Base-by-base conservation (phyloP, 64 coral and sea anemone species). In the Porites lutea region DNA sequence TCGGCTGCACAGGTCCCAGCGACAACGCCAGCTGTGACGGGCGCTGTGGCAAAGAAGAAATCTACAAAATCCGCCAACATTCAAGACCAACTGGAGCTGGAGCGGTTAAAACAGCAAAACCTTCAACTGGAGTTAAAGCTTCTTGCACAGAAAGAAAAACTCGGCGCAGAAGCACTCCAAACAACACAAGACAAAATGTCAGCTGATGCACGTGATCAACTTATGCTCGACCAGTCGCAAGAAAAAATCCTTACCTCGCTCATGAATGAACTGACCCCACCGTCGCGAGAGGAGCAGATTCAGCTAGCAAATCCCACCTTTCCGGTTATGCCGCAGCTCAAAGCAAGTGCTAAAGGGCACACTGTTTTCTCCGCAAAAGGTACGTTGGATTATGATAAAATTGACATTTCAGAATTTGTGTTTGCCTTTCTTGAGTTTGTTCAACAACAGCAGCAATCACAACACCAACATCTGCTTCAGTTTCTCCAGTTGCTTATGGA, bases 361-460 rank as follows among this genome's bases (percentile, higher is more conserved):
- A n/a, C n/a, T n/a, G n/a, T n/a, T n/a, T n/a, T n/a, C n/a, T n/a
- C n/a, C n/a, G n/a, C n/a, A n/a, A n/a, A n/a, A n/a, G n/a, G n/a
- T n/a, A n/a, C n/a, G n/a, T n/a, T n/a, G n/a, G n/a, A n/a, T n/a
- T n/a, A n/a, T n/a, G n/a, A n/a, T n/a, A n/a, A n/a, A n/a, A n/a
- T n/a, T n/a, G n/a, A n/a, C n/a, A 83, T 83, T 83, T 50, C 78
- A 82, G 89, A 82, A 86, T 86, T 86, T 86, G 82, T 86, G 58
- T 27, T 18, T 63, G 82, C 52, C 27, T 86, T 86, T 69, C 63
- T 86, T 20, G 82, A 65, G 63, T 86, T 55, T 86, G 68, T 86
- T 60, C 18, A 66, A 44, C 53, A 15, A 55, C 53, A 86, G 63
- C 45, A 14, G 59, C 48, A 60, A 51, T 49, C 57, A 64, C 59